Base-by-base conservation (phyloP, 2,888 invertebrate genomes). In the Stenolophus ochropezus region DNA sequence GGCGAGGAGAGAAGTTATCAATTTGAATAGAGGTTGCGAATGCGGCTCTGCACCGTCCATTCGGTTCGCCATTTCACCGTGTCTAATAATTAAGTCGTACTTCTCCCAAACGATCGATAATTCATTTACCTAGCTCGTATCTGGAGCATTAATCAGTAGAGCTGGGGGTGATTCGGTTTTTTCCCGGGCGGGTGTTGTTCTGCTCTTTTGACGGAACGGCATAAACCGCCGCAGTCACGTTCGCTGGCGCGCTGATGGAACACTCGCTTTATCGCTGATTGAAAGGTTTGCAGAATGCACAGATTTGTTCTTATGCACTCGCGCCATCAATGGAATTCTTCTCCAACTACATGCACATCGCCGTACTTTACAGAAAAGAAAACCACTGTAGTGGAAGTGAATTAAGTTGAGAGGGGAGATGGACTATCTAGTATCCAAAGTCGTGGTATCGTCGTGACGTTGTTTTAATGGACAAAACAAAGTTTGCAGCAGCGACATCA, bases 61-160 rank as follows among this genome's bases (percentile, higher is more conserved):
- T 69, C 33, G 65, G 65, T 16, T 49, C 5, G 53, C 27, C 56
- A 76, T 77, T 77, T 65, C 61, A 61, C 42, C 65, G 53, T 75
- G 53, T 75, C 75, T 53, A 53, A 77, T 77, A 77, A 77, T 77
- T 77, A 77, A 77, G 77, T 77, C 65, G 42, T 77, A 65, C 77
- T 76, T 76, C 76, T 33, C 61, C 77, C 33, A 42, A 77, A 77
- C 42, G 77, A 65, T 77, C 77, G 65, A 77, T 77, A 77, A 61
- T 77, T 77, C 77, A 61, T 77, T 77, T 77, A 77, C 61, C 77
- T 77, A 61, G 21, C 33, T 20, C 77, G 65, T 77, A 77, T 77
- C 77, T 77, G n/a, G 65, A 49, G 42, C 77, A 77, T 77, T 77
- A 77, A 77, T 77, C 77, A 77, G 77, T 61, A 61, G 16, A 75